Evolutionary conservation across 2,888 invertebrate genomes (phyloP).

Genomic region (Sussaba pulchella): DNA sequence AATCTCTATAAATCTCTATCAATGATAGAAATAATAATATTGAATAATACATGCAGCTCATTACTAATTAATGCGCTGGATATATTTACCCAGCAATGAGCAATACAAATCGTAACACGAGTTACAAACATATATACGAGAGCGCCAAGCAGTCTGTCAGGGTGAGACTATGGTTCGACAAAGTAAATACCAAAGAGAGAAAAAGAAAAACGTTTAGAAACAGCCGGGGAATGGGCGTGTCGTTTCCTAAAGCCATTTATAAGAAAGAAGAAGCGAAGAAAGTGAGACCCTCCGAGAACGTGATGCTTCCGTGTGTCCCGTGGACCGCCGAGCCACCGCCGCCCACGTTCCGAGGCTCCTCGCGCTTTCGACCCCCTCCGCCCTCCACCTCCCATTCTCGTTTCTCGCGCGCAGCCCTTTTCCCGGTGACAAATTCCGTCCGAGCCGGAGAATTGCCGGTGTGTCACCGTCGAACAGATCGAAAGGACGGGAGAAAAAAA

Average conservation of each 20-base stretch:
- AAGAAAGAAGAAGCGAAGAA: conserved; percentile 69
- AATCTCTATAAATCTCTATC: too few relatives aligned
- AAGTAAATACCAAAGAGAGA: conserved; percentile 50
- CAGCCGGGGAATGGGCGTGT: conserved; percentile 82
- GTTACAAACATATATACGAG: background rate
- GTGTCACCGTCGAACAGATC: background rate
- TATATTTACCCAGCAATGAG: background rate
- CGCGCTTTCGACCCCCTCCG: conserved; percentile 18
- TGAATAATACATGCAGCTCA: too few relatives aligned
- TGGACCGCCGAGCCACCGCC: conserved; percentile 6
- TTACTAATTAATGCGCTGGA: too few relatives aligned
- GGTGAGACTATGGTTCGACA: conserved; percentile 3
- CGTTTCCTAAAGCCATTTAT: conserved; percentile 83
- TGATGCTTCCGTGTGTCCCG: conserved; percentile 79
- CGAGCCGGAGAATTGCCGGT: background rate
- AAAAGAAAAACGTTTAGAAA: conserved; percentile 40
- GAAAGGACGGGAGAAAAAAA: conserved; percentile 1
- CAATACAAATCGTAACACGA: background rate
- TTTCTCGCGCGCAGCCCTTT: conserved; percentile 11
- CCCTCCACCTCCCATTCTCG: conserved; percentile 26
- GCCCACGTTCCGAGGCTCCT: too few relatives aligned
- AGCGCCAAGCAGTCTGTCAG: conserved; percentile 24
- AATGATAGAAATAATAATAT: background rate
- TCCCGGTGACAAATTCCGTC: conserved; percentile 23
- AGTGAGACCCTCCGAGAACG: conserved; percentile 74